Percentiles rank a stretch among this genome's conserved stretches.
Evolutionary conservation across 2,113 vertebrate genomes (phyloP).

Genomic region (Lates calcarifer): DNA sequence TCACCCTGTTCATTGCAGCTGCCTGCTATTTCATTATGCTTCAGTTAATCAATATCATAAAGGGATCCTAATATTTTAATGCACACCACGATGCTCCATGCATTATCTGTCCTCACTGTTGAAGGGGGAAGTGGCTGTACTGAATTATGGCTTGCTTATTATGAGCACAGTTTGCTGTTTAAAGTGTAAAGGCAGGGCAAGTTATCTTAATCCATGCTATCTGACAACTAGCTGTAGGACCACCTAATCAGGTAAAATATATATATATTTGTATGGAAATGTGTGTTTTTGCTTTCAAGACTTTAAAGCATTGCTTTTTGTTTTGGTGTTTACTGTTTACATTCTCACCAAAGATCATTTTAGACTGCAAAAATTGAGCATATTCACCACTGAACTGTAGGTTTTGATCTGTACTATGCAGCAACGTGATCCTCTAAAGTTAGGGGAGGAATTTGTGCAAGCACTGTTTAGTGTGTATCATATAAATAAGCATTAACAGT

Average conservation of each 20-base stretch:
- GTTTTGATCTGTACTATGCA: conserved; percentile 24
- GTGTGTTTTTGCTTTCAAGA: conserved; percentile 27
- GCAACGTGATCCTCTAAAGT: conserved; percentile 4
- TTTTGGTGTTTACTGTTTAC: conserved; percentile 69
- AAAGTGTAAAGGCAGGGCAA: conserved; percentile 27
- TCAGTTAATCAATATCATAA: conserved; percentile 61
- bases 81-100: conserved; percentile 17
- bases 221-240: conserved; percentile 29
- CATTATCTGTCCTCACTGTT: conserved; percentile 30
- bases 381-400: conserved; percentile 25
- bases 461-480: conserved; percentile 7
- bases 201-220: conserved; percentile 31
- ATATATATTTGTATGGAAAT: conserved; percentile 41
- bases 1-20: conserved; percentile 22
- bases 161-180: conserved; percentile 32
- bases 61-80: conserved; percentile 56
- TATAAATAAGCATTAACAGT: background rate
- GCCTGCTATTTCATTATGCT: conserved; percentile 30
- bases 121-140: conserved; percentile 10
- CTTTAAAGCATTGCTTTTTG: conserved; percentile 40
- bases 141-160: conserved; percentile 32
- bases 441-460: background rate
- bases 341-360: conserved; percentile 78
- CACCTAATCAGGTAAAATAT: conserved; percentile 49
- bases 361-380: conserved; percentile 32